These are phyloP conservation scores for Zosterops hypoxanthus DNA, from an alignment of 2,113 vertebrate genomes.

Conservation along the genomic window DNA sequence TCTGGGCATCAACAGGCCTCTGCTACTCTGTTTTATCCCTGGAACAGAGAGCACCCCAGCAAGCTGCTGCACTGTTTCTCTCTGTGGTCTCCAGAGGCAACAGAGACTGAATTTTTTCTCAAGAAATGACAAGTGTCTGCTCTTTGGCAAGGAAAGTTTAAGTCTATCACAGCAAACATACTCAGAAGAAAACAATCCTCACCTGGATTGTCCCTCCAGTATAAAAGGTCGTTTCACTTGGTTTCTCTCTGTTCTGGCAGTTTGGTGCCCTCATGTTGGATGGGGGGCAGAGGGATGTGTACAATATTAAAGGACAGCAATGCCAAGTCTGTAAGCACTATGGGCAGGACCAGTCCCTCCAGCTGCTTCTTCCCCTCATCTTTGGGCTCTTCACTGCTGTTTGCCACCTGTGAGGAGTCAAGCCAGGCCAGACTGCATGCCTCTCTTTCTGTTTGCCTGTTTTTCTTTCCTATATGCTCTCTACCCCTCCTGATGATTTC, in stretches of 20 bases:
- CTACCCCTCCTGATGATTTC: not conserved
- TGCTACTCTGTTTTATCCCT: not conserved
- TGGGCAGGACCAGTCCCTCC: accelerated
- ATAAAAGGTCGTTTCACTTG: not conserved
- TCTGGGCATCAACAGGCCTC: not conserved
- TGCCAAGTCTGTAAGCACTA: not conserved
- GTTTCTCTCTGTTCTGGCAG: not conserved
- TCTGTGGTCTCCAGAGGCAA: not conserved
- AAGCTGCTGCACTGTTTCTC: not conserved
- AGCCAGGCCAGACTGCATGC: accelerated
- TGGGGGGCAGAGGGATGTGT: accelerated
- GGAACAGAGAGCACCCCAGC: not conserved
- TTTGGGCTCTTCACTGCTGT: not conserved
- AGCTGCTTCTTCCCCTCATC: not conserved
- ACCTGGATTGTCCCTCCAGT: not conserved
- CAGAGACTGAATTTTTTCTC: not conserved
- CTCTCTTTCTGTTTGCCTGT: not conserved
- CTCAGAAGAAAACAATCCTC: not conserved
- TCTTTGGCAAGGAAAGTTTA: constrained; percentile 12
- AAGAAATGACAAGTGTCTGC: not conserved
- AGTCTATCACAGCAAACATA: not conserved
- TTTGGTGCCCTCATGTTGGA: not conserved
- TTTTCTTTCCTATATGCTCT: not conserved
- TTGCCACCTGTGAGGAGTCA: not conserved
- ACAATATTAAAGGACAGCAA: too few relatives aligned